Conservation (phyloP, 2,888 invertebrate species). For the Tromatobia lineatoria region DNA sequence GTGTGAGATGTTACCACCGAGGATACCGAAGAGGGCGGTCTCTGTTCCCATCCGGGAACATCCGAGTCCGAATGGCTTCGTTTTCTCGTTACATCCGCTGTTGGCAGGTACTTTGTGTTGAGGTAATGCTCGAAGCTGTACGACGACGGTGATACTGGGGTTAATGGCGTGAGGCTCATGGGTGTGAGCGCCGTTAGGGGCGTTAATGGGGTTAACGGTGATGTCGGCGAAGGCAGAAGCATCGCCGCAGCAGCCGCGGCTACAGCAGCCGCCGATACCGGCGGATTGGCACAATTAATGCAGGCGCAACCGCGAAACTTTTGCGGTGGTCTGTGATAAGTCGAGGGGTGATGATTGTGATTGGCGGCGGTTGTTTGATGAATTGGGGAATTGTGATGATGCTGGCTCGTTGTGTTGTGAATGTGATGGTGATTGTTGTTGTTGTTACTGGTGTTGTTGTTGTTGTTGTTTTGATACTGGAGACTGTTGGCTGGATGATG, state of each 20-base stretch:
- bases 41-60: constrained; percentile 84
- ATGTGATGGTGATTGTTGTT: constrained; percentile 64
- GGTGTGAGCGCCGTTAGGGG: constrained; percentile 85
- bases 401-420: constrained; percentile 78
- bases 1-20: constrained; percentile 78
- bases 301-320: constrained; percentile 70
- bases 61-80: constrained; percentile 90
- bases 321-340: constrained; percentile 75
- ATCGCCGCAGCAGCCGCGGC: constrained; percentile 81
- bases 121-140: constrained; percentile 89
- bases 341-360: constrained; percentile 73
- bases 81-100: constrained; percentile 87
- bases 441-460: constrained; percentile 72
- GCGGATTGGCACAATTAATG: constrained; percentile 67
- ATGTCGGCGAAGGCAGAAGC: constrained; percentile 86
- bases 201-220: constrained; percentile 86
- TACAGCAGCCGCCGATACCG: constrained; percentile 72
- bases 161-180: constrained; percentile 86
- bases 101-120: constrained; percentile 89
- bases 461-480: constrained; percentile 72
- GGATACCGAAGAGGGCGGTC: constrained; percentile 82
- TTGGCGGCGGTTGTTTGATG: constrained; percentile 77
- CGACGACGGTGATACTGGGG: constrained; percentile 86
- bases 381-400: constrained; percentile 40
- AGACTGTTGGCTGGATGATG: constrained; percentile 82